Percentiles rank a stretch among this genome's conserved stretches.
Conservation (phyloP, 2,797 vertebrate species). For the Meda fulgida region DNA sequence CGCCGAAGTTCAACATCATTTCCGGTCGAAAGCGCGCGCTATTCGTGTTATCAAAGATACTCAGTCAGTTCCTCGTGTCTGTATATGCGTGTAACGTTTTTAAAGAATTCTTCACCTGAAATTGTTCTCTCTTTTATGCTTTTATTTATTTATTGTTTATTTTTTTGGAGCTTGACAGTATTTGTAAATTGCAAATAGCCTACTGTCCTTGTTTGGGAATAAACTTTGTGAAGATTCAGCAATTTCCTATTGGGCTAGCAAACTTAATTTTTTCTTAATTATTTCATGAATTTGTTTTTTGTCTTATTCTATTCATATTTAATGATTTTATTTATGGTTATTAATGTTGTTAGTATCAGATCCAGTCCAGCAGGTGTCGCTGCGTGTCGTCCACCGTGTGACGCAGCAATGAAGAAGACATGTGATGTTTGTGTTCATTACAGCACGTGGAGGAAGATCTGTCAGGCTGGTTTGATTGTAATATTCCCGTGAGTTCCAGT, state of each 20-base stretch:
- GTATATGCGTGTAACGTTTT: background rate
- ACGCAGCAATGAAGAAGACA: background rate
- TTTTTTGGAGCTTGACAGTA: too few species aligned
- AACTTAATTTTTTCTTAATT: background rate
- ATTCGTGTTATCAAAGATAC: background rate
- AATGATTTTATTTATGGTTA: background rate
- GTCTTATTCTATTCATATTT: background rate
- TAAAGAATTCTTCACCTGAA: background rate
- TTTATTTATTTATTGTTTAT: background rate
- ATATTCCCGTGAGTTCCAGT: background rate
- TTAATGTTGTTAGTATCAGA: background rate
- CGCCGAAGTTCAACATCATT: background rate
- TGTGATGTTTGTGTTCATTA: background rate
- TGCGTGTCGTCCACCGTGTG: background rate
- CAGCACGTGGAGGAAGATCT: background rate
- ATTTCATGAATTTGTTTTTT: background rate
- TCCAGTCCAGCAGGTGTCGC: slow-evolving; percentile 20
- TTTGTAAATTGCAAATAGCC: background rate
- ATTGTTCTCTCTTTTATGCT: background rate
- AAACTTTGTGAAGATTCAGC: background rate
- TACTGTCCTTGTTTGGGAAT: background rate
- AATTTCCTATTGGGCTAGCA: too few species aligned
- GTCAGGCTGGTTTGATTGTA: background rate
- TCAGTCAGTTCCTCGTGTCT: background rate
- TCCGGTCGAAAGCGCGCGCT: background rate